A percentile compares a stretch with the other conserved stretches of the same genome.
These are phyloP conservation scores for Ctenicera cuprea DNA, from an alignment of 2,888 invertebrate genomes.

Conservation along the genomic window DNA sequence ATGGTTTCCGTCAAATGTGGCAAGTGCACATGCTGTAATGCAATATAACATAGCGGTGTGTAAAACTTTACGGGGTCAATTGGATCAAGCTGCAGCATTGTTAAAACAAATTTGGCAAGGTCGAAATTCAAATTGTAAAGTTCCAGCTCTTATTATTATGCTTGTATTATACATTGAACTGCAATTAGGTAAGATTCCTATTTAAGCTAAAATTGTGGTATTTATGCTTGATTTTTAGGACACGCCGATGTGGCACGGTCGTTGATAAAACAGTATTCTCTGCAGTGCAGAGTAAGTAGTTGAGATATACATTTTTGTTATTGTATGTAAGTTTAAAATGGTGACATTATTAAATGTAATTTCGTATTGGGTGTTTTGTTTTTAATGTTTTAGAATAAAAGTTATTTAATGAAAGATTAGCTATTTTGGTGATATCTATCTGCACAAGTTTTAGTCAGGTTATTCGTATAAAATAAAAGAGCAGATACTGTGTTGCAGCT, in stretches of 20 bases:
- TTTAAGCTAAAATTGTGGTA: conserved; percentile 62
- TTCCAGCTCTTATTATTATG: conserved; percentile 80
- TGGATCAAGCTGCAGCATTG: conserved; percentile 76
- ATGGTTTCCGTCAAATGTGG: conserved; percentile 80
- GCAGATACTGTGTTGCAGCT: no score
- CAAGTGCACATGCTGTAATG: conserved; percentile 82
- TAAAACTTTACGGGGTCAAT: conserved; percentile 84
- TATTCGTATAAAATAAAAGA: no score
- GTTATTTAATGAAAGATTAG: no score
- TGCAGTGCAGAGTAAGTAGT: conserved; percentile 67
- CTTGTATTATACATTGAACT: conserved; percentile 80
- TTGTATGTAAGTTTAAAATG: background rate
- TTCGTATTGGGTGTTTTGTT: no score
- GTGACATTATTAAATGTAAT: no score
- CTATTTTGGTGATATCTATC: no score
- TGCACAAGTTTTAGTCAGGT: no score
- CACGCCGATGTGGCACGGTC: conserved; percentile 76
- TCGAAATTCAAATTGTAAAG: conserved; percentile 72
- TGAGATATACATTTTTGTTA: conserved; percentile 1
- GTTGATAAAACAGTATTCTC: conserved; percentile 79
- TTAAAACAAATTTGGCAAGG: conserved; percentile 75
- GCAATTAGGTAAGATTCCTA: conserved; percentile 74
- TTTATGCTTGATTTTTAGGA: conserved; percentile 67
- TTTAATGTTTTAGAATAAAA: no score
- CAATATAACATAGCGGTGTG: conserved; percentile 88